phyloP scores from a whole-genome alignment of 1,140 invertebrate genomes.

The Hirudo medicinalis region DNA sequence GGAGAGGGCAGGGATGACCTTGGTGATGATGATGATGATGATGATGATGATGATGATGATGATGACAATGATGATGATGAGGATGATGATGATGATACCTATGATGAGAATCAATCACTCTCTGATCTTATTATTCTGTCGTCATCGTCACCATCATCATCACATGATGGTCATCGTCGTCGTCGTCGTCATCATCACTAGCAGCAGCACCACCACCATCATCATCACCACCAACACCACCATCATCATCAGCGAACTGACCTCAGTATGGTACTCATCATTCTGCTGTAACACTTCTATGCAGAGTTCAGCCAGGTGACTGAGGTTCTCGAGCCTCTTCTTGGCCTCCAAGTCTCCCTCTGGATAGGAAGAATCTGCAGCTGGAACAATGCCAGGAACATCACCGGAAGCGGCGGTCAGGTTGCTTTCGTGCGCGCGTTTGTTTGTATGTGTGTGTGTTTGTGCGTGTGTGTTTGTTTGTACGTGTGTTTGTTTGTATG shows the following conservation, averaged over 20 bases:
- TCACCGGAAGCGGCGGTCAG: too few species aligned
- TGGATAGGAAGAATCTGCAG: neutral
- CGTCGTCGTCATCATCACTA: neutral
- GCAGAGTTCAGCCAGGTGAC: conserved; percentile 90
- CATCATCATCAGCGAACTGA: conserved; percentile 43
- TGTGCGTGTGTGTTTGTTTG: too few species aligned
- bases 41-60: too few species aligned
- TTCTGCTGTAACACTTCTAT: conserved; percentile 97
- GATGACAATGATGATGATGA: too few species aligned
- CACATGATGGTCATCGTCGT: neutral
- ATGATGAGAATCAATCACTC: too few species aligned
- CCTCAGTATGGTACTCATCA: conserved; percentile 98
- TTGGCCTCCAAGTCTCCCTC: conserved; percentile 34
- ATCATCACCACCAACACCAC: conserved; percentile 21
- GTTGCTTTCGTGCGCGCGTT: too few species aligned
- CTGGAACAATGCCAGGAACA: neutral
- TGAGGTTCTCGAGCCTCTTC: conserved; percentile 82
- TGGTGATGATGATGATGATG: too few species aligned
- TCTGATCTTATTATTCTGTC: too few species aligned
- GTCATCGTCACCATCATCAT: neutral
- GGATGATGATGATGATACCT: too few species aligned
- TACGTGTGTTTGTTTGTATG: too few species aligned
- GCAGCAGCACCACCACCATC: neutral
- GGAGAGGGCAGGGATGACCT: too few species aligned
- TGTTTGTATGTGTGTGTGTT: neutral